These are phyloP conservation scores for Pristionchus arcanus DNA, from an alignment of 2,888 invertebrate genomes.

Conservation along the genomic window DNA sequence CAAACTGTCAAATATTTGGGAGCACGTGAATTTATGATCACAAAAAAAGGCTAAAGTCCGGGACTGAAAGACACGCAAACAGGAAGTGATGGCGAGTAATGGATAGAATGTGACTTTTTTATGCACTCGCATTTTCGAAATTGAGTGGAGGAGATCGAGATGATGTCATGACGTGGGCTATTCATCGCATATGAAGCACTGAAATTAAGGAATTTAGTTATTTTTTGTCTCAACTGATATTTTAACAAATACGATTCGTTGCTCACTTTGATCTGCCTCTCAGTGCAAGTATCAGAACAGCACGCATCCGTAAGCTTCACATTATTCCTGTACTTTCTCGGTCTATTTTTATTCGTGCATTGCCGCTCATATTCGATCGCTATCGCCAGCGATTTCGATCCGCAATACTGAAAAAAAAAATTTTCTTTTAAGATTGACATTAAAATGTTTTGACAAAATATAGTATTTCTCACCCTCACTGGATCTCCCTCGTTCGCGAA, in stretches of 20 bases:
- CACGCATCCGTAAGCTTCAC: not conserved
- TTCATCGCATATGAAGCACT: slow-evolving; percentile 33
- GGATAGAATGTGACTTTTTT: not conserved
- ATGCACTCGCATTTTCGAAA: not conserved
- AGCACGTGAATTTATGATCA: not conserved
- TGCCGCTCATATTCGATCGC: not conserved
- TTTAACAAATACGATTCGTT: no score
- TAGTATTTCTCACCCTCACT: not conserved
- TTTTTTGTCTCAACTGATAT: no score
- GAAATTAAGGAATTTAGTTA: no score
- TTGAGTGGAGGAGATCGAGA: not conserved
- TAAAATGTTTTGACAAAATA: no score
- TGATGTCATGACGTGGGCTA: not conserved
- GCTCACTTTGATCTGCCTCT: not conserved
- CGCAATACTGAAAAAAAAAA: not conserved
- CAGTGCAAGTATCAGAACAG: not conserved
- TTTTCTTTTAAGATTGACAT: not conserved
- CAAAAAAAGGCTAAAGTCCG: not conserved
- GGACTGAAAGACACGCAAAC: not conserved
- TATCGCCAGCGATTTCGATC: not conserved
- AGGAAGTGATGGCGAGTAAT: not conserved
- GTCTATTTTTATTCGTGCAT: not conserved
- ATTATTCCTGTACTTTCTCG: not conserved
- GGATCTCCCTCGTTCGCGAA: not conserved
- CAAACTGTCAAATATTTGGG: not conserved